Conservation (phyloP, 2,888 invertebrate genomes). For the Sminthurides aquaticus region DNA sequence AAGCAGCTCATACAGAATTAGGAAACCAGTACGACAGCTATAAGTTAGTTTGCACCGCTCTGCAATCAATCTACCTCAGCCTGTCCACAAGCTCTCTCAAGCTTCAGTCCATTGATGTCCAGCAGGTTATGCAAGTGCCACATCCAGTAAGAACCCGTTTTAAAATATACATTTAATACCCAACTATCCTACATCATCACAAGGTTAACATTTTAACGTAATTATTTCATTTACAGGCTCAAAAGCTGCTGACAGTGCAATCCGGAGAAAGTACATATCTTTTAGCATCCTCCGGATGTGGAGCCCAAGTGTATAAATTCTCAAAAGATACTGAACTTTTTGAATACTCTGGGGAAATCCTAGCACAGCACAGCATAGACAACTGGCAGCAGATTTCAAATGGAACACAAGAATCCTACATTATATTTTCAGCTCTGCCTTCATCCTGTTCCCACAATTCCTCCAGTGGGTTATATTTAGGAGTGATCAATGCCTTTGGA, state of each 20-base stretch:
- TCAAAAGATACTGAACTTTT: slow-evolving; percentile 7
- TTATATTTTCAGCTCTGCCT: slow-evolving; percentile 4
- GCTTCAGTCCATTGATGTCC: slow-evolving; percentile 35
- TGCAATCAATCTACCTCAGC: slow-evolving; percentile 14
- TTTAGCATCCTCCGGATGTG: slow-evolving; percentile 13
- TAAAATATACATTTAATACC: not conserved
- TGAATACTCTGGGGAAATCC: not conserved
- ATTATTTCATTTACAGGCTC: slow-evolving; percentile 14
- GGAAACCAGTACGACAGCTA: slow-evolving; percentile 15
- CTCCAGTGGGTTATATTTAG: slow-evolving; percentile 4
- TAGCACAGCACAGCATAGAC: not conserved
- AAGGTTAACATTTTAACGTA: not conserved
- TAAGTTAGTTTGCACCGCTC: slow-evolving; percentile 15
- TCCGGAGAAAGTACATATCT: slow-evolving; percentile 8
- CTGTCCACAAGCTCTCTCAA: slow-evolving; percentile 28
- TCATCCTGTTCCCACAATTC: not conserved
- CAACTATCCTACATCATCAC: not conserved
- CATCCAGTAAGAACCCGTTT: slow-evolving; percentile 27
- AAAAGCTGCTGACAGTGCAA: slow-evolving; percentile 22
- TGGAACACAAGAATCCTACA: not conserved
- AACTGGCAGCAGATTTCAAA: slow-evolving; percentile 11
- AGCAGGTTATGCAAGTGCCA: slow-evolving; percentile 28
- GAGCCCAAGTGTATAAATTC: slow-evolving; percentile 11
- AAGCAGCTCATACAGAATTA: slow-evolving; percentile 17
- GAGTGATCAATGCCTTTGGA: slow-evolving; percentile 5